phyloP scores from a whole-genome alignment of 2,888 invertebrate genomes.

The Daptonema setosum region DNA sequence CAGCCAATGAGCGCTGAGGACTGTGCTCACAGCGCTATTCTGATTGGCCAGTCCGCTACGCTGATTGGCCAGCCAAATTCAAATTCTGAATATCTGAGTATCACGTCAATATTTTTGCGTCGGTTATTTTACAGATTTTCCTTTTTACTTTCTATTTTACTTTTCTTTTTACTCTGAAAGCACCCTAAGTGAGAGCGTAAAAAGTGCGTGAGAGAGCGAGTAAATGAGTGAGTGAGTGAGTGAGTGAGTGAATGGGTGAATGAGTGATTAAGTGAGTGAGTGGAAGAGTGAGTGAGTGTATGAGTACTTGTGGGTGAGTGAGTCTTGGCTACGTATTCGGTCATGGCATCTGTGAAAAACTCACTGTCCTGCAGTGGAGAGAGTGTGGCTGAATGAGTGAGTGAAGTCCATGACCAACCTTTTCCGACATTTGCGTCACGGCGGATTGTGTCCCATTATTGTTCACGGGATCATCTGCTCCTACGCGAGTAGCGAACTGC shows the following conservation, averaged over 20 bases:
- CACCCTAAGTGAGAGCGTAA: too few relatives aligned
- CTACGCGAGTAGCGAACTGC: background rate
- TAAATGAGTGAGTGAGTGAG: background rate
- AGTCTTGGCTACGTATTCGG: background rate
- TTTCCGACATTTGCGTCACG: background rate
- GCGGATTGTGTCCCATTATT: background rate
- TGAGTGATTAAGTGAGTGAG: background rate
- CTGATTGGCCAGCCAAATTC: too few relatives aligned
- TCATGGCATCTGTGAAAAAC: background rate
- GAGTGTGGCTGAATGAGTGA: background rate
- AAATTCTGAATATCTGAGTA: too few relatives aligned
- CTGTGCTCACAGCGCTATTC: too few relatives aligned
- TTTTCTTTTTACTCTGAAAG: too few relatives aligned
- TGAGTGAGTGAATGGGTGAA: background rate
- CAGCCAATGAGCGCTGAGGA: too few relatives aligned
- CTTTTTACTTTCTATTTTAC: too few relatives aligned
- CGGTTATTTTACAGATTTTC: too few relatives aligned
- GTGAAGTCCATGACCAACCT: background rate
- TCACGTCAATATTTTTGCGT: too few relatives aligned
- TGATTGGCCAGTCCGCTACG: too few relatives aligned
- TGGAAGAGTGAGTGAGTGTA: background rate
- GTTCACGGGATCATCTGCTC: background rate
- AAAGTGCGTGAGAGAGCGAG: too few relatives aligned
- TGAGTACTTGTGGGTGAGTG: background rate
- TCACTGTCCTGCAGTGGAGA: background rate